A percentile compares a stretch with the other conserved stretches of the same genome.
phyloP scores from a whole-genome alignment of 2,888 invertebrate genomes.

The Lycocerus yunnanus region DNA sequence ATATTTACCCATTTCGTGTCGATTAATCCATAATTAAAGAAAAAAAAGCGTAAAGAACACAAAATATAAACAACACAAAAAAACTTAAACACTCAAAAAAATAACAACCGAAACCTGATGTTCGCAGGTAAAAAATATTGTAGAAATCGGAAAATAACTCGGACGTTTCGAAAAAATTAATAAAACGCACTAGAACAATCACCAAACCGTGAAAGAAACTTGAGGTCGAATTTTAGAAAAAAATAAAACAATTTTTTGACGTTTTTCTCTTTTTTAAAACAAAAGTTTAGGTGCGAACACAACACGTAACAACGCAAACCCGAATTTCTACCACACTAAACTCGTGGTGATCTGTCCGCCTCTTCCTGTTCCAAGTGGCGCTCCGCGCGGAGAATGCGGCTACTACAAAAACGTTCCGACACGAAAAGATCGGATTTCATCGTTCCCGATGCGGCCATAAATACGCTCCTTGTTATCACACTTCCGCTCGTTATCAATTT shows the following conservation, averaged over 20 bases:
- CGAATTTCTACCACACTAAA: constrained; percentile 41
- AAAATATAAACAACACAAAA: neutral
- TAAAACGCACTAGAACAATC: neutral
- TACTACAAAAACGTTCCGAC: constrained; percentile 23
- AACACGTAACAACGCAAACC: constrained; percentile 30
- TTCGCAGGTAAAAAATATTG: neutral
- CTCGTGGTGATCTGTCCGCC: constrained; percentile 39
- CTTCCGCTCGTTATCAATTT: neutral
- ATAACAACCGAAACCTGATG: neutral
- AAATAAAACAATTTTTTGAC: neutral
- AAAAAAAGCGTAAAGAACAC: neutral
- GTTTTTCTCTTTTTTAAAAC: neutral
- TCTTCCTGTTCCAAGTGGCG: constrained; percentile 36
- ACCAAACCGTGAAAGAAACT: neutral
- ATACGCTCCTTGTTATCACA: neutral
- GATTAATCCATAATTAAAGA: neutral
- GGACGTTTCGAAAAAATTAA: neutral
- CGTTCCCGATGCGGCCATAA: neutral
- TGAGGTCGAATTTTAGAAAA: neutral
- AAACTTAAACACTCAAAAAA: neutral
- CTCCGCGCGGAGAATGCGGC: constrained; percentile 38
- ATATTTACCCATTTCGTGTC: neutral
- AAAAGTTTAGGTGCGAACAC: neutral
- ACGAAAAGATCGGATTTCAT: constrained; percentile 11
- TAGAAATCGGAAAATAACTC: neutral